Conservation (phyloP, 2,888 invertebrate genomes). For the Napeogenes inachia region DNA sequence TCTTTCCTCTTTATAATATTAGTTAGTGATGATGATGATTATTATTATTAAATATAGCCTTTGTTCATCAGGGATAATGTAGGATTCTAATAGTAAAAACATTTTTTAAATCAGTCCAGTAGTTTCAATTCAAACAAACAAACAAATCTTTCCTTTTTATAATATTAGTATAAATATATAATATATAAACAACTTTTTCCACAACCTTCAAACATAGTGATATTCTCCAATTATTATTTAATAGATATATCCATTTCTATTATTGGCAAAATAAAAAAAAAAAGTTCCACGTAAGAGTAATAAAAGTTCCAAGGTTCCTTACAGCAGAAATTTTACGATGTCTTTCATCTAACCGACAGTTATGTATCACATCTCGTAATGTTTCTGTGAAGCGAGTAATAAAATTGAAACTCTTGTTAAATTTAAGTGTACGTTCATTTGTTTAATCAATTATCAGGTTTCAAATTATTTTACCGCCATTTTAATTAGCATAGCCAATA, state of each 20-base stretch:
- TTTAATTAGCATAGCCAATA: too few relatives aligned
- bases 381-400: conserved; percentile 1
- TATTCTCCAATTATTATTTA: background rate
- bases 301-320: background rate
- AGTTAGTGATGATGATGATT: too few relatives aligned
- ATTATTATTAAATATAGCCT: too few relatives aligned
- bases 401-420: conserved; percentile 2
- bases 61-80: too few relatives aligned
- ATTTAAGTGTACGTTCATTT: background rate
- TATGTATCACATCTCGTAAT: conserved; percentile 1
- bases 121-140: too few relatives aligned
- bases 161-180: too few relatives aligned
- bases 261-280: background rate
- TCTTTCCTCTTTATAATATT: too few relatives aligned
- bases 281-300: background rate
- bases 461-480: background rate
- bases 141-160: too few relatives aligned
- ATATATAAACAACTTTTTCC: too few relatives aligned
- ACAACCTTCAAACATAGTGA: too few relatives aligned
- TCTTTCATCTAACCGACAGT: conserved; percentile 6
- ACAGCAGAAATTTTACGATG: background rate
- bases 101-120: too few relatives aligned
- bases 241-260: background rate
- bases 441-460: background rate
- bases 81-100: too few relatives aligned